Percentiles rank a stretch among this genome's conserved stretches.
Evolutionary conservation across 2,797 vertebrate species (phyloP).

Genomic region (Leptoclinus maculatus): DNA sequence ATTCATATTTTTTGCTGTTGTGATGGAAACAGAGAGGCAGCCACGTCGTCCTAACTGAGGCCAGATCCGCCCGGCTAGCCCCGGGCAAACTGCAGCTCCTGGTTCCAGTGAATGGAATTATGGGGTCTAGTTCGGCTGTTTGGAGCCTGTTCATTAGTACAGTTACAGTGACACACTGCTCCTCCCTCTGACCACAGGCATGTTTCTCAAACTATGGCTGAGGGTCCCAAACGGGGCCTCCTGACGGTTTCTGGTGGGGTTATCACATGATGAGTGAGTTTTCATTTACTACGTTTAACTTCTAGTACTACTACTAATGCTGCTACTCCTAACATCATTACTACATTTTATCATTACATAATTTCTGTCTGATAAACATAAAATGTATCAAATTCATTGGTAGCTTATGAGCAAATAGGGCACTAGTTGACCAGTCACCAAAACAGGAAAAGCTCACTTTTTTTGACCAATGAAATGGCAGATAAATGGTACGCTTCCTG

Average conservation of each 20-base stretch:
- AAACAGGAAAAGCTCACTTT: no score
- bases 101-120: conserved; percentile 21
- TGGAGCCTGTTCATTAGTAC: conserved; percentile 33
- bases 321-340: not conserved
- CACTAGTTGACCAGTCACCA: no score
- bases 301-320: not conserved
- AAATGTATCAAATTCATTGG: no score
- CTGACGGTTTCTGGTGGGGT: not conserved
- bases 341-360: no score
- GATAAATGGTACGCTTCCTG: no score
- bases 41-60: conserved; percentile 13
- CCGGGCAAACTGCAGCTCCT: conserved; percentile 22
- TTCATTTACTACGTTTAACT: not conserved
- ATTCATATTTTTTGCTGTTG: not conserved
- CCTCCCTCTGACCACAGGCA: conserved; percentile 17
- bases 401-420: no score
- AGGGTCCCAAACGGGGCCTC: not conserved
- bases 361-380: no score
- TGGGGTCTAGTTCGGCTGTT: conserved; percentile 17
- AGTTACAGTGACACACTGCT: conserved; percentile 5
- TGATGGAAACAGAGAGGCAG: conserved; percentile 7
- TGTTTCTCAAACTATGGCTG: conserved; percentile 9
- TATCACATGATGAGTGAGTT: not conserved
- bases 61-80: conserved; percentile 15
- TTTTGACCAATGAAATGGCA: no score